Conservation (phyloP, 2,888 invertebrate genomes). For the Scrobipalpa costella region DNA sequence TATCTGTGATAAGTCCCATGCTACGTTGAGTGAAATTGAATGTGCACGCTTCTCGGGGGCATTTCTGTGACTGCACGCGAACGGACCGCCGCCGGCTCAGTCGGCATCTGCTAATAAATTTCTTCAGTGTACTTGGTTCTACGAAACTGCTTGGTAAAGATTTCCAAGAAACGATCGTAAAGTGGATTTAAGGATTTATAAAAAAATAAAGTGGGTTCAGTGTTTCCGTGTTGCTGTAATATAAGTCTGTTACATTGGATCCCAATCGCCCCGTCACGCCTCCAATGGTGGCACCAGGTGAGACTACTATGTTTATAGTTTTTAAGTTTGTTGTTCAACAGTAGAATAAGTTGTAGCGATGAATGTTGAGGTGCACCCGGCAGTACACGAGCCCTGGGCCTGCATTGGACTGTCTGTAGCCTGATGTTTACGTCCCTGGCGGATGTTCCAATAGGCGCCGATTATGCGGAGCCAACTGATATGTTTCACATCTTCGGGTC, state of each 20-base stretch:
- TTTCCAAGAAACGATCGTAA: constrained; percentile 76
- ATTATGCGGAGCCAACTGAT: constrained; percentile 20
- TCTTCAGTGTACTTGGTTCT: constrained; percentile 74
- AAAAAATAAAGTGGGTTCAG: constrained; percentile 66
- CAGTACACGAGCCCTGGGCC: not conserved
- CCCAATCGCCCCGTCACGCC: constrained; percentile 72
- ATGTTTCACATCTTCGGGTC: constrained; percentile 2
- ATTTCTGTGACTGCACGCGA: constrained; percentile 65
- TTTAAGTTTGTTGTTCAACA: constrained; percentile 17
- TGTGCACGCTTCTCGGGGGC: constrained; percentile 73
- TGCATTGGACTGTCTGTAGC: not conserved
- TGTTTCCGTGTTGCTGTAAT: constrained; percentile 72
- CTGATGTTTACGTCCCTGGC: constrained; percentile 14
- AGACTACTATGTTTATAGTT: constrained; percentile 40
- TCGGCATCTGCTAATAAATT: constrained; percentile 77
- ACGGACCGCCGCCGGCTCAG: constrained; percentile 58
- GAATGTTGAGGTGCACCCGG: too few species aligned
- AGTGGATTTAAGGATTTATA: constrained; percentile 79
- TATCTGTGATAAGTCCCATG: constrained; percentile 71
- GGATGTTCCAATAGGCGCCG: constrained; percentile 17
- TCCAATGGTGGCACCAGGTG: constrained; percentile 81
- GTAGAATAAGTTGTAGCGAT: too few species aligned
- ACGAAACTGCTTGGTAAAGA: constrained; percentile 78
- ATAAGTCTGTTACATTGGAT: constrained; percentile 78
- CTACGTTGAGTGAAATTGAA: constrained; percentile 73